Base-by-base conservation (phyloP, 2,797 vertebrate genomes). In the Chelon auratus region DNA sequence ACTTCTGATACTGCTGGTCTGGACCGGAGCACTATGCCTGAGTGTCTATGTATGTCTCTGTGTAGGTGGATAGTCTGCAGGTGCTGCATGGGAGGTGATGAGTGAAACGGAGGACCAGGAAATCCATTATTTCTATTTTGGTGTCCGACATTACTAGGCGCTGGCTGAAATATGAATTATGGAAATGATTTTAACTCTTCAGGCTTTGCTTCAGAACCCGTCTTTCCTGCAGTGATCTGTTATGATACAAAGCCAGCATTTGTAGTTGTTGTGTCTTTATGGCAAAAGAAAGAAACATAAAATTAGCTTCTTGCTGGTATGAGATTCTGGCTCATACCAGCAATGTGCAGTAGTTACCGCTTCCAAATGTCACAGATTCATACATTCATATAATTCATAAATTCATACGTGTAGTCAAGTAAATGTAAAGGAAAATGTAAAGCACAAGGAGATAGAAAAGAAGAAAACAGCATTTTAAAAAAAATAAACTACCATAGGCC, bases 111-210 rank as follows among this genome's bases (percentile, higher is more conserved):
- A 62, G 56, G 40, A 70, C 50, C 70, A 77, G 78, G 61, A 87
- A 90, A 85, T 87, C 79, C 81, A 86, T 88, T 89, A 87, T 85
- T 86, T 88, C 84, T 90, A 84, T 91, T 89, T 89, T 88, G 68
- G 79, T 87, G 83, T 78, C 77, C 63, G 62, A 82, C 72, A 82
- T 82, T 82, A 89, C 77, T 72, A 62, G 76, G 84, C 72, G 77
- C 72, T 73, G 72, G 71, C 64, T 89, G 74, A 72, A 80, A 83
- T 87, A 86, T 87, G 75, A 86, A 87, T 88, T 81, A 89, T 91
- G 83, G 81, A 91, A 89, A 89, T 90, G 63, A 84, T 77, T 83
- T 67, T 75, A 67, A 84, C 68, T 75, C 60, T 77, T 77, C 22
- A 80, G 80, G 68, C 74, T 81, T 75, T 9, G 11, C 72, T 75